These are phyloP conservation scores for Plagodis pulveraria DNA, from an alignment of 2,888 invertebrate genomes.

Conservation along the genomic window DNA sequence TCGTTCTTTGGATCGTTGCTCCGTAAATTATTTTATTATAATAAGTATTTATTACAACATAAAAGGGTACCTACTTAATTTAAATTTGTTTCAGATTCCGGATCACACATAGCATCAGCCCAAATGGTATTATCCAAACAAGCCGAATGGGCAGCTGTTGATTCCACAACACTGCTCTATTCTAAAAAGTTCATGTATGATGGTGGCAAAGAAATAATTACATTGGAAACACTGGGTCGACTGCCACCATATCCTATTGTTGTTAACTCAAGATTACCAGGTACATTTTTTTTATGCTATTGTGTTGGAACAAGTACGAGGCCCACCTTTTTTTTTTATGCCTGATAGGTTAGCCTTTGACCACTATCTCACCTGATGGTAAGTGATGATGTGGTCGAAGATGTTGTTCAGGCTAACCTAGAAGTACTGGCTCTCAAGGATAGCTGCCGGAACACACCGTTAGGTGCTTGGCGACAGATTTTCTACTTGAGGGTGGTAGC, in stretches of 20 bases:
- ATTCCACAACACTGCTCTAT: conserved; percentile 84
- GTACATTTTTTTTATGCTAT: too few species aligned
- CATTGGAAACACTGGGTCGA: conserved; percentile 87
- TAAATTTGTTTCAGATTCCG: conserved; percentile 68
- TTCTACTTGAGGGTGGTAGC: too few species aligned
- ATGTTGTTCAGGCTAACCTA: too few species aligned
- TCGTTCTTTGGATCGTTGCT: conserved; percentile 85
- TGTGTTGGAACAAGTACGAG: too few species aligned
- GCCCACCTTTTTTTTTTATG: too few species aligned
- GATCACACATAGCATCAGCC: conserved; percentile 86
- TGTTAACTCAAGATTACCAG: conserved; percentile 82
- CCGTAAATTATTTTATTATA: conserved; percentile 58
- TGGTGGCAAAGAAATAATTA: conserved; percentile 81
- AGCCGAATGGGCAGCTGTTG: conserved; percentile 87
- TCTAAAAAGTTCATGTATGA: conserved; percentile 84
- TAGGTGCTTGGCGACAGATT: too few species aligned
- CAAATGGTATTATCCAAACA: conserved; percentile 86
- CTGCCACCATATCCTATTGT: conserved; percentile 88
- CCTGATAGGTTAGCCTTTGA: too few species aligned
- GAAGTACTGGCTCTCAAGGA: too few species aligned
- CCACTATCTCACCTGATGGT: too few species aligned
- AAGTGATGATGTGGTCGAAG: too few species aligned
- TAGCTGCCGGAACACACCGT: too few species aligned
- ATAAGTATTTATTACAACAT: neutral
- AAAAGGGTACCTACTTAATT: neutral